Base-by-base conservation (phyloP, 2,113 vertebrate genomes). In the Pagrus major region DNA sequence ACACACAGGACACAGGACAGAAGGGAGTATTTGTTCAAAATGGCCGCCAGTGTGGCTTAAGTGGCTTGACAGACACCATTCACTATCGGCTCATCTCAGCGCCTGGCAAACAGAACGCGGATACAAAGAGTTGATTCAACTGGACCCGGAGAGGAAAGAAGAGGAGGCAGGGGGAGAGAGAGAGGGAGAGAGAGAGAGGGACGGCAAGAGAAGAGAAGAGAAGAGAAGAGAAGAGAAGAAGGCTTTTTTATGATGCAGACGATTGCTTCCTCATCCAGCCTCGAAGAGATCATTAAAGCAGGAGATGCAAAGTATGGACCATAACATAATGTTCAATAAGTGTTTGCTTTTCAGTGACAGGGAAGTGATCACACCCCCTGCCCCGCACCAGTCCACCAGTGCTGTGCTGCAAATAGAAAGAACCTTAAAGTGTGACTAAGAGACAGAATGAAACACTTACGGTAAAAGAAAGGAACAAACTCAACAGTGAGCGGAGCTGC, bases 391-490 rank as follows among this genome's bases (percentile, higher is more conserved):
- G n/a, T n/a, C n/a, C n/a, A n/a, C n/a, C n/a, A n/a, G n/a, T n/a
- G 10, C 23, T 10, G 44, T n/a, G 33, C 3, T 6, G 16, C 10
- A 29, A 23, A n/a, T 11, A 12, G 11, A 51, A 29, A 29, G 15
- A 41, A n/a, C n/a, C n/a, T n/a, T n/a, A n/a, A 15, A 15, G 47
- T 11, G 3, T 5, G 7, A 31, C 10, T 15, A 27, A 33, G 10
- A 46, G 55, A 16, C 18, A 23, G 23, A 33, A 6, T 21, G 18
- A 63, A 55, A 35, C 47, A 98, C 97, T 97, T 93, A 99, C 98
- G 98, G 88, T 99, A 99, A 94, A 99, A 99, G 93, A 99, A 99
- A 80, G 98, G 98, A 75, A 99, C 94, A 89, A 99, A 99, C 81
- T 99, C 98, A 54, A 99, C 97, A 9, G 98, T 99, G 78, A 99